Conservation (phyloP, 2,797 vertebrate genomes). For the Chaetodon trifasciatus region DNA sequence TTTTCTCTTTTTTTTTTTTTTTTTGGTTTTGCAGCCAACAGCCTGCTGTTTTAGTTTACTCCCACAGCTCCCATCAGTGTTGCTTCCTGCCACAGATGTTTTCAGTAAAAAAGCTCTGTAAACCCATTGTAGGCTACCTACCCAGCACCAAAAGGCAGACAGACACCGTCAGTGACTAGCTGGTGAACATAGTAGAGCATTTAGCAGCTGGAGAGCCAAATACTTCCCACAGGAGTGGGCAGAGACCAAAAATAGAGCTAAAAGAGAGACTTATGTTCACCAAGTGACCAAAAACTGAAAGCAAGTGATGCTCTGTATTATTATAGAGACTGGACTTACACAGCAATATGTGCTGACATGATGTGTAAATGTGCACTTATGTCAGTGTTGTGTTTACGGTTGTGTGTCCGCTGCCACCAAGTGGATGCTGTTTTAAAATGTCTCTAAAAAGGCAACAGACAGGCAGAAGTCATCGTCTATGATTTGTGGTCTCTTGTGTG, state of each 20-base stretch:
- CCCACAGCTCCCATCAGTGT: neutral
- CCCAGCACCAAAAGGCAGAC: neutral
- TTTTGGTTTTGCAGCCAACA: neutral
- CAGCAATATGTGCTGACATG: neutral
- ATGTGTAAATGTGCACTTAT: neutral
- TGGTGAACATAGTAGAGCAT: no score
- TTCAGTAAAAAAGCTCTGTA: neutral
- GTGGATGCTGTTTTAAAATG: neutral
- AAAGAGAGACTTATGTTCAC: neutral
- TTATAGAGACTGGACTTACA: neutral
- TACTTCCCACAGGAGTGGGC: no score
- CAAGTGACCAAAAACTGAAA: neutral
- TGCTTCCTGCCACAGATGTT: neutral
- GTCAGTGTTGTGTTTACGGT: neutral
- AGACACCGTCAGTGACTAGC: neutral
- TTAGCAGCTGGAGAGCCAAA: no score
- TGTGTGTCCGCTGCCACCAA: neutral
- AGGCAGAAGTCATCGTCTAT: neutral
- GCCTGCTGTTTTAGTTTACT: neutral
- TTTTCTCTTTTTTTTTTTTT: neutral
- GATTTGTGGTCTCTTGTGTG: conserved; percentile 14
- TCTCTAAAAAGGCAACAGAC: neutral
- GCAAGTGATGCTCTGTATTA: neutral
- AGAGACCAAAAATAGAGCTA: neutral
- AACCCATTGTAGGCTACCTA: neutral